phyloP scores from a whole-genome alignment of 2,113 vertebrate species.

The Calyptomena viridis region DNA sequence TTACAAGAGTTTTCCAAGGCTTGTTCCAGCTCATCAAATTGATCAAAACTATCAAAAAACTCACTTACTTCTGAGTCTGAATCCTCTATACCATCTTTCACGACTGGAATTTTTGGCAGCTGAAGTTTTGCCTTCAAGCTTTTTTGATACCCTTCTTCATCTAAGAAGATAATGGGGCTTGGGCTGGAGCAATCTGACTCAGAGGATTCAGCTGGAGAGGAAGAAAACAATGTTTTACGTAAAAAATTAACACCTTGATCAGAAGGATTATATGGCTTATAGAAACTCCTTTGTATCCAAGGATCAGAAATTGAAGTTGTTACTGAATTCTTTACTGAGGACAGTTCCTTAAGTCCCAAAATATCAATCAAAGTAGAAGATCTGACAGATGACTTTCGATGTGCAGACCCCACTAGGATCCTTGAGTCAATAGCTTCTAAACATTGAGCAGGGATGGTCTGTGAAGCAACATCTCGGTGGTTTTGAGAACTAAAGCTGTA shows the following conservation, averaged over 20 bases:
- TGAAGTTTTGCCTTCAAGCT: conserved; percentile 93
- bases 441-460: conserved; percentile 78
- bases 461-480: conserved; percentile 86
- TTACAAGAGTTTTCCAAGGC: conserved; percentile 72
- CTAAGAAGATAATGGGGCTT: conserved; percentile 96
- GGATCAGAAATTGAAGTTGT: conserved; percentile 75
- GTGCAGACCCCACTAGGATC: conserved; percentile 74
- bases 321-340: conserved; percentile 80
- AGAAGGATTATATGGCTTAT: conserved; percentile 76
- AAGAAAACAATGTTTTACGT: conserved; percentile 69
- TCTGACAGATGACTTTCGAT: conserved; percentile 71
- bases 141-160: conserved; percentile 97
- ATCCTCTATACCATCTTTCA: conserved; percentile 91
- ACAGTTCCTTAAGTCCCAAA: conserved; percentile 67
- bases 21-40: conserved; percentile 91
- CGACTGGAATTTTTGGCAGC: conserved; percentile 91
- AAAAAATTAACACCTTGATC: conserved; percentile 53
- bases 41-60: conserved; percentile 99
- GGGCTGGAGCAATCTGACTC: conserved; percentile 96
- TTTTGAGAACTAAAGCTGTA: conserved; percentile 69
- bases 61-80: conserved; percentile 98
- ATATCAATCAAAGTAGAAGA: conserved; percentile 65
- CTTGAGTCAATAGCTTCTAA: conserved; percentile 79
- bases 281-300: conserved; percentile 85
- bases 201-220: conserved; percentile 87